Base-by-base conservation (phyloP, 2,888 invertebrate genomes). In the Drosophila diplacantha region DNA sequence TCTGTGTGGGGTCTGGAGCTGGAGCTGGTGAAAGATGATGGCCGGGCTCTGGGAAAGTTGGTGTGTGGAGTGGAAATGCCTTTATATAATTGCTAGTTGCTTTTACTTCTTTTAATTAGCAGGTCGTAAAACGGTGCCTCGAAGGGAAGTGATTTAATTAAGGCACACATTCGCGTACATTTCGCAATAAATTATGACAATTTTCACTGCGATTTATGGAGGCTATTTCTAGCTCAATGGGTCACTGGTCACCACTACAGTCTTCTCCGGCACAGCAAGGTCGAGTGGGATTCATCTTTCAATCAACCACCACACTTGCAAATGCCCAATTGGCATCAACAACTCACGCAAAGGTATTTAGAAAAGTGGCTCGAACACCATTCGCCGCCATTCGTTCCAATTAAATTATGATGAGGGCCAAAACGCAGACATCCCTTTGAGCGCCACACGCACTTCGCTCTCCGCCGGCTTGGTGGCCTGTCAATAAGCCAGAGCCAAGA, bases 1-100 rank as follows among this genome's bases (percentile, higher is more conserved):
- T 67, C 71, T 63, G 51, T 46, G 55, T 49, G 50, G 52, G 38
- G 60, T 50, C 39, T 18, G 20, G 7, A 20, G 38, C 38, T 41
- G 50, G 39, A 34, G 34, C 18, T 55, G 69, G 80, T 79, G 82
- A 76, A 76, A 81, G 72, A 77, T 76, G 75, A 56, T 72, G 74
- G 58, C 73, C 54, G 64, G 51, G 62, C 51, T 37, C 35, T 64
- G 60, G 69, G 67, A 67, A 67, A 67, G 67, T 67, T 62, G 14
- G 29, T 31, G 44, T 46, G 20, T 18, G 43, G 18, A 54, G 61
- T 37, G 54, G 52, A 32, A 46, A 60, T 55, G 59, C 31, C 37
- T 61, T 69, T 69, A 61, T 35, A 53, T 68, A 69, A 68, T 32
- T 61, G 41, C 34, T 38, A 53, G 53, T 44, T 53, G 63, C 61